phyloP scores from a whole-genome alignment of 2,797 vertebrate species.

The Halcyon chelicuti region DNA sequence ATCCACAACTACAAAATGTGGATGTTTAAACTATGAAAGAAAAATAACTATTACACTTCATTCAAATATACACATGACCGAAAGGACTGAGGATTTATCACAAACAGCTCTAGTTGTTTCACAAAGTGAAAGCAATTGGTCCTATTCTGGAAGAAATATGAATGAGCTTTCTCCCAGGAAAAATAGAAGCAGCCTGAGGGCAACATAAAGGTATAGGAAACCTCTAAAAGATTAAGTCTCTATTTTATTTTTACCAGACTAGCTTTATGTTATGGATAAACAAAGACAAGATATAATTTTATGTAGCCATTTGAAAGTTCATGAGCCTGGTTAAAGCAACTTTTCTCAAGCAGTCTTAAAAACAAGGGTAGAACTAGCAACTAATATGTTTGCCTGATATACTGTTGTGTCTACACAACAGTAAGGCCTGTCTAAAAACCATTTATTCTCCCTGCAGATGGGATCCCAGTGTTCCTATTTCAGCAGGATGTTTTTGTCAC shows the following conservation, averaged over 20 bases:
- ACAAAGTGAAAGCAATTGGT: neutral
- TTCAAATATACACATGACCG: neutral
- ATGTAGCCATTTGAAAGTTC: slow-evolving; percentile 19
- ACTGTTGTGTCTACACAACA: fast-evolving
- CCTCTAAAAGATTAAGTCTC: slow-evolving; percentile 10
- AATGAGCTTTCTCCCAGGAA: slow-evolving; percentile 11
- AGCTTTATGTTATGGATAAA: slow-evolving; percentile 38
- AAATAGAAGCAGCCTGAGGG: neutral
- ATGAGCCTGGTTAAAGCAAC: slow-evolving; percentile 1
- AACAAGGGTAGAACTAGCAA: slow-evolving; percentile 20
- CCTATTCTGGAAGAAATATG: slow-evolving; percentile 21
- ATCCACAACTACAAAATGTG: neutral
- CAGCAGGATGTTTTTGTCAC: slow-evolving; percentile 50
- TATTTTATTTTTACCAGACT: slow-evolving; percentile 34
- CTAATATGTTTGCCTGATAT: neutral
- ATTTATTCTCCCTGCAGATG: neutral
- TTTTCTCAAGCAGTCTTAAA: slow-evolving; percentile 31
- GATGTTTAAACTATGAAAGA: neutral
- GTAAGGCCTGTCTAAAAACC: neutral
- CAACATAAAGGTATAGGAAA: slow-evolving; percentile 37
- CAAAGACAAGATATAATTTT: slow-evolving; percentile 45
- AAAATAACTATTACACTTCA: neutral
- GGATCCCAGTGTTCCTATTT: slow-evolving; percentile 12
- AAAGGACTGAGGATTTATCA: slow-evolving; percentile 6
- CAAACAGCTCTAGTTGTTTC: neutral